phyloP scores from a whole-genome alignment of 2,888 invertebrate species.

The Morinoia aosen region DNA sequence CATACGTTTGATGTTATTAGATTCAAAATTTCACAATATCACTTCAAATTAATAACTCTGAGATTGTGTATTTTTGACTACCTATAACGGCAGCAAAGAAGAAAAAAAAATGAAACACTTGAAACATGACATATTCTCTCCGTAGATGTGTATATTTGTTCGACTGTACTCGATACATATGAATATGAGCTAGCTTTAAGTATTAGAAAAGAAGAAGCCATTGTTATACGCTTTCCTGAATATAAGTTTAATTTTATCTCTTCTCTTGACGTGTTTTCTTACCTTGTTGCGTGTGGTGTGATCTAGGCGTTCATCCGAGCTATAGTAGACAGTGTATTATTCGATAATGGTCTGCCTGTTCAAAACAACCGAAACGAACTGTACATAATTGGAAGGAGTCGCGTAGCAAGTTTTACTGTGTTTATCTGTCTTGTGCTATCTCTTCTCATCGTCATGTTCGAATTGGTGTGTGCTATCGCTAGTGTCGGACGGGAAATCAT shows the following conservation, averaged over 20 bases:
- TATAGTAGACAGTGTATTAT: background rate
- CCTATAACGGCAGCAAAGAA: background rate
- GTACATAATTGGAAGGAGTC: background rate
- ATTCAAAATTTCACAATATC: background rate
- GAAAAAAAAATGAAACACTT: conserved; percentile 14
- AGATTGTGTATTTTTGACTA: background rate
- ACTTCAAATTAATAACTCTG: background rate
- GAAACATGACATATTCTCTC: conserved; percentile 34
- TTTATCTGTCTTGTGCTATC: background rate
- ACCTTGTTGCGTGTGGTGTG: conserved; percentile 11
- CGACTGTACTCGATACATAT: conserved; percentile 21
- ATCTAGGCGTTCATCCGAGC: background rate
- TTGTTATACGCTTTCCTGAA: conserved; percentile 43
- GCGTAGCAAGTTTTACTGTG: background rate
- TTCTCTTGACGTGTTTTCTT: conserved; percentile 30
- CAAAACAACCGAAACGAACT: background rate
- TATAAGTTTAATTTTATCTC: background rate
- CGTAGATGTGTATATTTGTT: conserved; percentile 35
- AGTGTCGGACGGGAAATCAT: background rate
- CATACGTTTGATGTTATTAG: background rate
- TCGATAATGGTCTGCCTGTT: background rate
- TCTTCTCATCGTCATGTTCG: background rate
- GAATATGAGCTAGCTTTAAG: conserved; percentile 33
- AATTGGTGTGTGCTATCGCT: background rate
- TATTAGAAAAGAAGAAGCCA: conserved; percentile 14